Conservation (phyloP, 1,140 invertebrate species). For the Ditylenchus dipsaci region DNA sequence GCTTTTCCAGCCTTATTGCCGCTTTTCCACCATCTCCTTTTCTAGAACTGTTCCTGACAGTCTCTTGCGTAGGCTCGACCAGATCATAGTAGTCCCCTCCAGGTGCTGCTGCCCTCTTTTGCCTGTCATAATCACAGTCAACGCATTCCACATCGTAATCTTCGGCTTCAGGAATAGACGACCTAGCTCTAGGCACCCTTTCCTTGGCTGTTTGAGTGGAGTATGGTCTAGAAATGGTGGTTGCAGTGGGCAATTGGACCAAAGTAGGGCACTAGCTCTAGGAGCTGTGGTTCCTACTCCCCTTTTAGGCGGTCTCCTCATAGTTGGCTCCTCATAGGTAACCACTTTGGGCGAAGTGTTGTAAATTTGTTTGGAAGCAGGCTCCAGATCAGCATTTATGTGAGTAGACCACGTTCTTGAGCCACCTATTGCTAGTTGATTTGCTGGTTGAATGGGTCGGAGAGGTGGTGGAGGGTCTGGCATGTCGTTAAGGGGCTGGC, state of each 20-base stretch:
- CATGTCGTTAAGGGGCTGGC: background rate
- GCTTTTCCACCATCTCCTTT: background rate
- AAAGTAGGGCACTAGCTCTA: background rate
- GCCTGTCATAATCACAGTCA: background rate
- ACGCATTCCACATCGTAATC: background rate
- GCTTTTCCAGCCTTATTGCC: background rate
- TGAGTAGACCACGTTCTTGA: constrained; percentile 19
- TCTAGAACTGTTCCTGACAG: background rate
- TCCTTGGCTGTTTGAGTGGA: background rate
- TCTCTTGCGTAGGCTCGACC: background rate
- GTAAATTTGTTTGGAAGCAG: no score
- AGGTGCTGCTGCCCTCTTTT: background rate
- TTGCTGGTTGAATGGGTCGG: background rate
- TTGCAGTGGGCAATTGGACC: background rate
- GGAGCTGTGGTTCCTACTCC: no score
- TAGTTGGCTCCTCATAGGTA: no score
- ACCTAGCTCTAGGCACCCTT: background rate
- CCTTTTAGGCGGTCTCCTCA: no score
- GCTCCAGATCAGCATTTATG: background rate
- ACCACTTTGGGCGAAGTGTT: no score
- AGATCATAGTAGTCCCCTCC: background rate
- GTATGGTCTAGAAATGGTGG: background rate
- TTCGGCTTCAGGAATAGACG: background rate
- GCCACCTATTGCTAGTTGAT: background rate
- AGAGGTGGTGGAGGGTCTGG: background rate